phyloP scores from a whole-genome alignment of 1,140 invertebrate genomes.

The Branchinecta lynchi region DNA sequence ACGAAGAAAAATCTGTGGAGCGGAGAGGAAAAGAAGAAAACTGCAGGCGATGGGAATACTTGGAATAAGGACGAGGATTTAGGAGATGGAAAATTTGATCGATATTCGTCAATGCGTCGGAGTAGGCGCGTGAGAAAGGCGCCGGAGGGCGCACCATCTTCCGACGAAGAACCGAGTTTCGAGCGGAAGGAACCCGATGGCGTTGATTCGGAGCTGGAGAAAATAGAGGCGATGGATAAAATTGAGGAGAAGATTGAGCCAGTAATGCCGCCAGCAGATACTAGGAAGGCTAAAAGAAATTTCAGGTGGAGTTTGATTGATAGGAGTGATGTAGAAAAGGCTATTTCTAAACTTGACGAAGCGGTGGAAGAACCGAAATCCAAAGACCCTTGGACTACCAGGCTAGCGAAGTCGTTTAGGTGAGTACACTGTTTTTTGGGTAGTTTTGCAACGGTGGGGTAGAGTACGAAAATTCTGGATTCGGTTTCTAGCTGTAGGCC shows the following conservation, averaged over 20 bases:
- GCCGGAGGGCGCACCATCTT: conserved; percentile 34
- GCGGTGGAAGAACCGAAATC: neutral
- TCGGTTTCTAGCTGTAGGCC: too few relatives aligned
- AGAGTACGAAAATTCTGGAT: too few relatives aligned
- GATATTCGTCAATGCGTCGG: conserved; percentile 59
- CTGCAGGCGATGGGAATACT: conserved; percentile 19
- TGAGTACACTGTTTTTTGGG: too few relatives aligned
- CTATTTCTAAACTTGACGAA: neutral
- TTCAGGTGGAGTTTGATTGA: neutral
- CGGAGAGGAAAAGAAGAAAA: conserved; percentile 12
- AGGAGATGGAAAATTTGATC: conserved; percentile 57
- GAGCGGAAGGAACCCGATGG: conserved; percentile 21
- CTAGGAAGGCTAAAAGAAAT: neutral
- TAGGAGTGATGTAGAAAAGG: neutral
- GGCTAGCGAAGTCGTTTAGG: neutral
- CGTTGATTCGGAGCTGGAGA: conserved; percentile 16
- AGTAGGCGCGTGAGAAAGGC: conserved; percentile 62
- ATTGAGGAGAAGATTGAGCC: conserved; percentile 19
- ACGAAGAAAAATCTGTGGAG: conserved; percentile 13
- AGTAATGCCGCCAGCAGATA: conserved; percentile 1
- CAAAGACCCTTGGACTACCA: neutral
- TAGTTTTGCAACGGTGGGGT: too few relatives aligned
- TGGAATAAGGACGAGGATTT: conserved; percentile 28
- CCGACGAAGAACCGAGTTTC: conserved; percentile 13
- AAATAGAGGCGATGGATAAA: conserved; percentile 14